Evolutionary conservation across 23 tunicate genomes (phyloP).

Genomic region (Pegea sp.): DNA sequence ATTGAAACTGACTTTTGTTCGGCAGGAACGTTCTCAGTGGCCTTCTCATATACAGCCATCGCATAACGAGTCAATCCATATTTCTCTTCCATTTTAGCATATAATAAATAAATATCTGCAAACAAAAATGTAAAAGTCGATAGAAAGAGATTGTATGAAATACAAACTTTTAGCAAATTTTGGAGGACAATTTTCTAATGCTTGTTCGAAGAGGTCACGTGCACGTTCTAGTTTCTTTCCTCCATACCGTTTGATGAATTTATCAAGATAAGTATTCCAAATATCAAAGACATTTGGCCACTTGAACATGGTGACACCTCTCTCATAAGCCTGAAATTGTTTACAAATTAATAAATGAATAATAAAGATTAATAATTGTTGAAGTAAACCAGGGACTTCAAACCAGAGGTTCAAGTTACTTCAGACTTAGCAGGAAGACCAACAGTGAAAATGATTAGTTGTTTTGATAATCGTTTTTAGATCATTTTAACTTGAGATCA

Average conservation of each 20-base stretch:
- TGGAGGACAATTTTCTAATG: conserved; percentile 58
- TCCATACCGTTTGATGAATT: conserved; percentile 62
- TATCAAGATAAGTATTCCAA: conserved; percentile 90
- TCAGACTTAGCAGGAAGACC: no score
- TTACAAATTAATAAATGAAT: no score
- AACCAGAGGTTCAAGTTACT: no score
- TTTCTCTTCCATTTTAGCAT: conserved; percentile 93
- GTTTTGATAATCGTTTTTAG: no score
- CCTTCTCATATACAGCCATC: conserved; percentile 79
- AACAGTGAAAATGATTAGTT: no score
- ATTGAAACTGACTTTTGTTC: conserved; percentile 38
- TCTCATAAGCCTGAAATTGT: conserved; percentile 64
- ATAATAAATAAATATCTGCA: conserved; percentile 54
- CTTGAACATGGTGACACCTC: conserved; percentile 89
- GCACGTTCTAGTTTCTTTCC: conserved; percentile 93
- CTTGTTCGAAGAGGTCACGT: conserved; percentile 90
- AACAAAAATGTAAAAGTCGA: not conserved
- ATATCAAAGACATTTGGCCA: conserved; percentile 97
- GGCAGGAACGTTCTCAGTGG: conserved; percentile 55
- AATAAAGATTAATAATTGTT: not conserved
- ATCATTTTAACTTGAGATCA: no score
- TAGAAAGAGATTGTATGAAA: not conserved
- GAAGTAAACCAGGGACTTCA: no score
- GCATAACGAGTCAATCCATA: conserved; percentile 72
- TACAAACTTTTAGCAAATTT: conserved; percentile 58